These are phyloP conservation scores for Eremobia ochroleuca DNA, from an alignment of 2,888 invertebrate species.

Conservation along the genomic window DNA sequence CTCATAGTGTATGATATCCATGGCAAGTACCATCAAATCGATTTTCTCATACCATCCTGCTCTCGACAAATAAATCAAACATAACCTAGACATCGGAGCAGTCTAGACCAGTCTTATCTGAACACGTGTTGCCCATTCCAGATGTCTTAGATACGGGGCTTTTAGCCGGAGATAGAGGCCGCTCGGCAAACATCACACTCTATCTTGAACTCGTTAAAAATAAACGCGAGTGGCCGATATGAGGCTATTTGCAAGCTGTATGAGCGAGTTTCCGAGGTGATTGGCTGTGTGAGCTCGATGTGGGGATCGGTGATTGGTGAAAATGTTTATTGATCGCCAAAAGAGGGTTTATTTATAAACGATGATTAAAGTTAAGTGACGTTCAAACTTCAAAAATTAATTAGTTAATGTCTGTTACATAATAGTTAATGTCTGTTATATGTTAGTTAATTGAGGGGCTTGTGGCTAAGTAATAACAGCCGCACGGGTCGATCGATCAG, in stretches of 20 bases:
- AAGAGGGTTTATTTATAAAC: not conserved
- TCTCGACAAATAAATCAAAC: conserved; percentile 43
- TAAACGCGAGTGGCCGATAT: conserved; percentile 51
- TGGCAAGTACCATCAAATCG: conserved; percentile 24
- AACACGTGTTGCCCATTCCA: conserved; percentile 70
- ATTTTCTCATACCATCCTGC: conserved; percentile 17
- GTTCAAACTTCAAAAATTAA: too few species aligned
- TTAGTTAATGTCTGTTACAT: too few species aligned
- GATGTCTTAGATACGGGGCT: conserved; percentile 71
- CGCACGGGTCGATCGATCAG: too few species aligned
- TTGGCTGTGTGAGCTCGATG: conserved; percentile 2
- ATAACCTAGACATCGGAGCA: conserved; percentile 43
- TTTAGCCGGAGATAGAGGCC: conserved; percentile 66
- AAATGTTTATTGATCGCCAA: not conserved
- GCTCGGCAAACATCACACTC: conserved; percentile 62
- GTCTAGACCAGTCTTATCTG: conserved; percentile 68
- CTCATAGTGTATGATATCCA: not conserved
- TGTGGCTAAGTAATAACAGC: too few species aligned
- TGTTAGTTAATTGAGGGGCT: too few species aligned
- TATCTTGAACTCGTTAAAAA: conserved; percentile 63
- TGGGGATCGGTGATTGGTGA: not conserved
- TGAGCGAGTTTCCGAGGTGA: conserved; percentile 21
- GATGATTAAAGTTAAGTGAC: too few species aligned
- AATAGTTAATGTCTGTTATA: too few species aligned
- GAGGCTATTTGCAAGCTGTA: conserved; percentile 35